Base-by-base conservation (phyloP, 2,797 vertebrate genomes). In the Mormyrus proboscirostris region DNA sequence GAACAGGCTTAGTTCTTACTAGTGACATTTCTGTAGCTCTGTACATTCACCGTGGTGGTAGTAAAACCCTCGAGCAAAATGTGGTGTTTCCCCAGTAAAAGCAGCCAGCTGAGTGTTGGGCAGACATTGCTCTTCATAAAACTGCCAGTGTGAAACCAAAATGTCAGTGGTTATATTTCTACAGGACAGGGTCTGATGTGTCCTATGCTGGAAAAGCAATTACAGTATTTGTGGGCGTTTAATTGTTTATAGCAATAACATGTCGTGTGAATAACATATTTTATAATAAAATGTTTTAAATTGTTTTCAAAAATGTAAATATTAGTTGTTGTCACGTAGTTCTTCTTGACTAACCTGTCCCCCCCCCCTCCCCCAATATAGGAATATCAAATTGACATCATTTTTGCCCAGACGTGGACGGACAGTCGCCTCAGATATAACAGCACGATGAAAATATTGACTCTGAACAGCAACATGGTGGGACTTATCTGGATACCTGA, bases 351-450 rank as follows among this genome's bases (percentile, higher is more conserved):
- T 50, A 22, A 85, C 22, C 44, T 47, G 8, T 0, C 47, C 93
- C 47, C 94, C 94, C 3, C 90, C 95, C 91, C 90, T 86, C 44
- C 94, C 51, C 59, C 22, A 65, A 3, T 93, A 62, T 95, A 98
- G 98, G 98, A 98, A 93, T 98, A 98, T 94, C 97, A 98, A 95
- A 98, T 98, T 92, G 98, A 98, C 93, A 98, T 98, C 82, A 98
- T 98, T 95, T 98, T 98, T 90, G 97, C 97, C 88, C 98, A 98
- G 93, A 97, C 97, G 0, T 98, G 98, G 98, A 97, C 96, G 86
- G 98, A 98, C 93, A 97, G 96, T 19, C 97, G 97, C 73, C 96
- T 98, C 91, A 96, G 95, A 4, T 98, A 97, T 90, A 98, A 98
- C 92, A 98, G 97, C 95, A 97, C 96, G 22, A 97, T 98, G 97